These are phyloP conservation scores for Cheilinus undulatus DNA, from an alignment of 2,113 vertebrate species.

Conservation along the genomic window DNA sequence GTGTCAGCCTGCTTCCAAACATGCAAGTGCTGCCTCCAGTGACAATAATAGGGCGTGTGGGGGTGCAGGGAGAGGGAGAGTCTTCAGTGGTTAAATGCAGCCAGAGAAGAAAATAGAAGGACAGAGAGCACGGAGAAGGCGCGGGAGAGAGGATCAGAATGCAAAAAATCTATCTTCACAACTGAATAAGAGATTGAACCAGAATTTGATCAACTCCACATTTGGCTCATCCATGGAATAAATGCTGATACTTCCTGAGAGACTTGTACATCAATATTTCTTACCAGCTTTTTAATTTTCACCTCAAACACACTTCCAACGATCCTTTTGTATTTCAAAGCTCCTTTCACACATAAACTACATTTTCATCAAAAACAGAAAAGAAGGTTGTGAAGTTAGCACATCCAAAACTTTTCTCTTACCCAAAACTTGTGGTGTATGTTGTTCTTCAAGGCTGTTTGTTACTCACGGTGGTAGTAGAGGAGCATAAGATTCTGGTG, in stretches of 20 bases:
- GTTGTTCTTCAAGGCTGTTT: no score
- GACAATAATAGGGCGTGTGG: conserved; percentile 51
- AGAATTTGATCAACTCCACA: background rate
- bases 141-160: conserved; percentile 8
- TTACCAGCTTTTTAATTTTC: conserved; percentile 19
- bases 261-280: conserved; percentile 28
- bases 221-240: background rate
- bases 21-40: conserved; percentile 52
- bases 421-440: no score
- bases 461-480: no score
- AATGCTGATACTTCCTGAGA: no score
- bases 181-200: background rate
- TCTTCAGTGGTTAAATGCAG: conserved; percentile 40
- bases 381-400: no score
- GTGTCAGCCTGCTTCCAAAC: conserved; percentile 66
- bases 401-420: no score
- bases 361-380: no score
- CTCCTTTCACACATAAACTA: no score
- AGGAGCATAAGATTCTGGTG: no score
- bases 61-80: conserved; percentile 26
- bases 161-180: background rate
- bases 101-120: conserved; percentile 24
- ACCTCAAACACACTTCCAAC: conserved; percentile 28
- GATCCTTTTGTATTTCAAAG: background rate
- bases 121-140: conserved; percentile 5